phyloP scores from a whole-genome alignment of 2,797 vertebrate species.

The Arvicola amphibius region DNA sequence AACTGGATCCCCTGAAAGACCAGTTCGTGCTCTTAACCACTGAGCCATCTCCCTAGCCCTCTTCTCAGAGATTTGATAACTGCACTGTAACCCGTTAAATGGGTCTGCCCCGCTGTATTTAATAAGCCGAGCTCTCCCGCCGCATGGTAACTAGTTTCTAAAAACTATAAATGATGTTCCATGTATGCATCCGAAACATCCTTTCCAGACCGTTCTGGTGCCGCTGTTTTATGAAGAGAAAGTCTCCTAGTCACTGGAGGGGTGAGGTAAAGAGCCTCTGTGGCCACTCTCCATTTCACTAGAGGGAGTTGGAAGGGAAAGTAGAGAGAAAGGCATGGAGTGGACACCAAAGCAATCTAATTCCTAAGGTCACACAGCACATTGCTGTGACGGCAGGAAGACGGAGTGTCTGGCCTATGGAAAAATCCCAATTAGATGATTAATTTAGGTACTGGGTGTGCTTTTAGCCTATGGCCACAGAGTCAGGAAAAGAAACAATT shows the following conservation, averaged over 20 bases:
- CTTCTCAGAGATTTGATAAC: not conserved
- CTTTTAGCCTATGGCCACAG: constrained; percentile 86
- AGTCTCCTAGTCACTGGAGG: not conserved
- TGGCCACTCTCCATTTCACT: constrained; percentile 63
- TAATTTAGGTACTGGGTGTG: constrained; percentile 85
- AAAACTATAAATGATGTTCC: not conserved
- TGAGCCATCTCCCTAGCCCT: not conserved
- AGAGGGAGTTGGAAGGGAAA: constrained; percentile 53
- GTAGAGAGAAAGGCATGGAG: not conserved
- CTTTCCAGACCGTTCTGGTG: not conserved
- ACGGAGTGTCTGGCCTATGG: constrained; percentile 61
- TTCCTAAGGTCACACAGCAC: constrained; percentile 75
- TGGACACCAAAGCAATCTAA: constrained; percentile 60
- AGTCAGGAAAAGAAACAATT: constrained; percentile 82
- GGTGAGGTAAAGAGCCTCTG: not conserved
- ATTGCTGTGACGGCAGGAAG: constrained; percentile 41
- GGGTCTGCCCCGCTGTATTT: not conserved
- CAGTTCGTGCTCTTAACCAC: not conserved
- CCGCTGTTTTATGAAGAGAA: constrained; percentile 24
- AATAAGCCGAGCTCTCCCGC: not conserved
- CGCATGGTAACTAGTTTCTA: not conserved
- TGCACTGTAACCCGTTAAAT: not conserved
- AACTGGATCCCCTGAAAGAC: not conserved
- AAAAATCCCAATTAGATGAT: constrained; percentile 86
- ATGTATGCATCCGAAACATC: not conserved